phyloP scores from a whole-genome alignment of 2,113 vertebrate genomes.

The Chlorodrepanis virens region DNA sequence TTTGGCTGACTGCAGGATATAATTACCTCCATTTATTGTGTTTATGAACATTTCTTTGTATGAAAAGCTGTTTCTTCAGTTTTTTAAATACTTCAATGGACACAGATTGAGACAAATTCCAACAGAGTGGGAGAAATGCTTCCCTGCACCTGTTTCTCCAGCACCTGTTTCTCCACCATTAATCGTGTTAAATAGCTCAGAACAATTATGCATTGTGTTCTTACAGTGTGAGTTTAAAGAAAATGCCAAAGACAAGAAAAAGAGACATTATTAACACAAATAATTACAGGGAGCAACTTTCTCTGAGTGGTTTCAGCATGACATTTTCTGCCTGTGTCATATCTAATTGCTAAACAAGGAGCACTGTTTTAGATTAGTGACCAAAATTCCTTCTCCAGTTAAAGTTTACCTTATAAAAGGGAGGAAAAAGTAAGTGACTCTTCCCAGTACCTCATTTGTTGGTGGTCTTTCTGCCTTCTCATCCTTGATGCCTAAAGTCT shows the following conservation, averaged over 20 bases:
- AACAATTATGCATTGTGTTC: neutral
- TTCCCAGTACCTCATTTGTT: conserved; percentile 36
- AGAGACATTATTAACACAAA: neutral
- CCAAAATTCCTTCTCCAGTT: neutral
- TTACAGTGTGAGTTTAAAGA: neutral
- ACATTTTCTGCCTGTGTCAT: neutral
- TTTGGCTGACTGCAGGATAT: conserved; percentile 45
- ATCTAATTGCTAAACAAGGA: neutral
- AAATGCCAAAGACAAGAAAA: neutral
- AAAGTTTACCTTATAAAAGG: conserved; percentile 7
- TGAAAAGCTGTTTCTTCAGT: neutral
- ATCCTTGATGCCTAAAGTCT: conserved; percentile 6
- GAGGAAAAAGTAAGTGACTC: neutral
- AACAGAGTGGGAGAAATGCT: neutral
- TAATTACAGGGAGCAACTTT: neutral
- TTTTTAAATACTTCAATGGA: conserved; percentile 17
- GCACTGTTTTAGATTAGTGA: neutral
- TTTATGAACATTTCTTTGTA: conserved; percentile 10
- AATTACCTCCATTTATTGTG: conserved; percentile 53
- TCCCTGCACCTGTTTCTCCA: neutral
- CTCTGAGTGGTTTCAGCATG: neutral
- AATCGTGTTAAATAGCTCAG: neutral
- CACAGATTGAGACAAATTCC: conserved; percentile 43
- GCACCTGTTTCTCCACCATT: neutral
- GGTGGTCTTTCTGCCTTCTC: conserved; percentile 14